A percentile compares a stretch with the other conserved stretches of the same genome.
Evolutionary conservation across 2,113 vertebrate genomes (phyloP).

Genomic region (Bettongia penicillata): DNA sequence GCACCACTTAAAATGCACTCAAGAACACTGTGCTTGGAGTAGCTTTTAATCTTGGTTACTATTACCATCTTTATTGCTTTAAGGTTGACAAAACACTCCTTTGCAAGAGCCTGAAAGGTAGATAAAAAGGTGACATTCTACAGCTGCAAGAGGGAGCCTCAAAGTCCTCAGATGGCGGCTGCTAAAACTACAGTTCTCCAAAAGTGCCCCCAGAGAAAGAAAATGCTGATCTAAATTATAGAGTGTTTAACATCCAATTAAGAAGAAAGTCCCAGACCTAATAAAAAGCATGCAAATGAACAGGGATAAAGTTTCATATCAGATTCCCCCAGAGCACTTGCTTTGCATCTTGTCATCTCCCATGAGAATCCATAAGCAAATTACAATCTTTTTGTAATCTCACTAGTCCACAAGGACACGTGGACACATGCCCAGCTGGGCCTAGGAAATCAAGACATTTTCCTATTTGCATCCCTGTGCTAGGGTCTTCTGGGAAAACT

Average conservation of each 20-base stretch:
- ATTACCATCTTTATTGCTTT: background rate
- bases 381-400: background rate
- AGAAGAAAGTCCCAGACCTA: background rate
- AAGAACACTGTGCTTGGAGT: background rate
- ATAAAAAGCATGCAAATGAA: slow-evolving; percentile 41
- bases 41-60: background rate
- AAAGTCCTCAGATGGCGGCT: background rate
- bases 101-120: background rate
- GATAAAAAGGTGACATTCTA: background rate
- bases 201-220: background rate
- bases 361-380: slow-evolving; percentile 65
- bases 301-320: slow-evolving; percentile 27
- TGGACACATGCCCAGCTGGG: slow-evolving; percentile 55
- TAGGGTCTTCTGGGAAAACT: background rate
- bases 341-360: slow-evolving; percentile 54
- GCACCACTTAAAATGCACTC: background rate
- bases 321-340: background rate
- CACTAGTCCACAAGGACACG: background rate
- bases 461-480: slow-evolving; percentile 51
- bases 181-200: background rate
- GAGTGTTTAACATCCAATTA: background rate
- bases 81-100: background rate
- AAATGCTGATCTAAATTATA: background rate
- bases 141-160: background rate
- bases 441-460: slow-evolving; percentile 11